phyloP scores from a whole-genome alignment of 2,888 invertebrate species.

The Diaphora mendica region DNA sequence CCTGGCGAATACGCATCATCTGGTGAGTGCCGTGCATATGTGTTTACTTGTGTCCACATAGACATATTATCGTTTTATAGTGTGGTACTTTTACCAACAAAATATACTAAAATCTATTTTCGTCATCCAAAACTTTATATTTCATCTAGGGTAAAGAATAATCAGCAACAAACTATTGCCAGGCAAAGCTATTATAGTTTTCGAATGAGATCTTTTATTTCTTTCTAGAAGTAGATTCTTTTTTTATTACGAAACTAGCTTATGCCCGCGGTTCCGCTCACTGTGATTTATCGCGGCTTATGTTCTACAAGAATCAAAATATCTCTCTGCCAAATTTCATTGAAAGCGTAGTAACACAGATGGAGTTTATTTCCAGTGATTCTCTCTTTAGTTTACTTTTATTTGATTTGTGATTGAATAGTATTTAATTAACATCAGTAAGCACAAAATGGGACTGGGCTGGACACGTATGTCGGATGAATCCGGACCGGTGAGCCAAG shows the following conservation, averaged over 20 bases:
- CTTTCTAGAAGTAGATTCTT: background rate
- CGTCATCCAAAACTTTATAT: background rate
- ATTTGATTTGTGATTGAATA: too few species aligned
- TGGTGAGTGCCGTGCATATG: conserved; percentile 87
- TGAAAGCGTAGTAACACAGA: too few species aligned
- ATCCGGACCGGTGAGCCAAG: too few species aligned
- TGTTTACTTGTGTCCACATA: conserved; percentile 14
- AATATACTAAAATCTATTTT: background rate
- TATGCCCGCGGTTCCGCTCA: too few species aligned
- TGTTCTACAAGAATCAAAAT: too few species aligned
- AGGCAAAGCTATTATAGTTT: background rate
- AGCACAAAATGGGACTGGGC: too few species aligned
- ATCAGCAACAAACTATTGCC: background rate
- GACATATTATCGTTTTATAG: conserved; percentile 12
- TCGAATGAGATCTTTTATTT: background rate
- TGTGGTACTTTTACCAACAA: background rate
- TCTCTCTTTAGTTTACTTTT: background rate
- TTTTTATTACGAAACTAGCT: too few species aligned
- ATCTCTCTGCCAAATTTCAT: too few species aligned
- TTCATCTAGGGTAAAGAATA: background rate
- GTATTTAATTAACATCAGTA: too few species aligned
- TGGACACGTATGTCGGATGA: too few species aligned
- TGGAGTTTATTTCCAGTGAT: background rate
- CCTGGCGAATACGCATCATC: conserved; percentile 99
- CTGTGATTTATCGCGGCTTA: too few species aligned